Base-by-base conservation (phyloP, 2,113 vertebrate genomes). In the Typhlomys cinereus region DNA sequence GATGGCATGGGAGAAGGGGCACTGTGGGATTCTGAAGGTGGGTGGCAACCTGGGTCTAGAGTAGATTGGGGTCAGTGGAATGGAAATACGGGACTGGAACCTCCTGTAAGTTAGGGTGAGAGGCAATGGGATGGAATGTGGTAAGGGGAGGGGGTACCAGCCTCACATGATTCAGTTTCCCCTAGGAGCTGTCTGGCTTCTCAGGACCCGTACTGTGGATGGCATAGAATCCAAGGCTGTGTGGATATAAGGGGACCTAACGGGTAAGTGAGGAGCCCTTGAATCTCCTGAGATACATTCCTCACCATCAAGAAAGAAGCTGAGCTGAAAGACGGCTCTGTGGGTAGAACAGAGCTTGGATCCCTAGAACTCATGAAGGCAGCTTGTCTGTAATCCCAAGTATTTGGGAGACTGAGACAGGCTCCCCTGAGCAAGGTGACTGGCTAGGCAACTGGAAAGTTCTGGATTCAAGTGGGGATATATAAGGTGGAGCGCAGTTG, bases 161-260 rank as follows among this genome's bases (percentile, higher is more conserved):
- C 73, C 70, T 93, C 89, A 86, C 41, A 13, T 52, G 67, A 52
- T 86, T 93, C 67, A 83, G 34, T 87, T 67, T 92, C 64, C 36
- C 69, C 39, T 96, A 99, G 99, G 93, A 99, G 98, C 97, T 99
- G 99, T 85, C 97, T 99, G 96, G 98, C 98, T 84, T 99, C 98
- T 13, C 98, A 97, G 88, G 99, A 99, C 95, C 99, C 99, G 0
- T 99, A 99, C 97, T 99, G 99, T 90, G 97, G 98, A 81, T 99
- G 99, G 99, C 97, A 98, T 46, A 98, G 97, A 94, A 97, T 97
- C 0, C 98, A 98, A 78, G 98, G 97, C 95, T 99, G 99, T 88
- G 97, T 97, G 92, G 98, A 97, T 0, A 97, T 98, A 94, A 94
- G 97, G 87, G 97, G 97, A 11, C 97, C 98, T 46, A 96, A 97